Percentiles rank a stretch among this genome's conserved stretches.
Evolutionary conservation across 1,140 invertebrate species (phyloP).

Genomic region (Vollenhovia emeryi): DNA sequence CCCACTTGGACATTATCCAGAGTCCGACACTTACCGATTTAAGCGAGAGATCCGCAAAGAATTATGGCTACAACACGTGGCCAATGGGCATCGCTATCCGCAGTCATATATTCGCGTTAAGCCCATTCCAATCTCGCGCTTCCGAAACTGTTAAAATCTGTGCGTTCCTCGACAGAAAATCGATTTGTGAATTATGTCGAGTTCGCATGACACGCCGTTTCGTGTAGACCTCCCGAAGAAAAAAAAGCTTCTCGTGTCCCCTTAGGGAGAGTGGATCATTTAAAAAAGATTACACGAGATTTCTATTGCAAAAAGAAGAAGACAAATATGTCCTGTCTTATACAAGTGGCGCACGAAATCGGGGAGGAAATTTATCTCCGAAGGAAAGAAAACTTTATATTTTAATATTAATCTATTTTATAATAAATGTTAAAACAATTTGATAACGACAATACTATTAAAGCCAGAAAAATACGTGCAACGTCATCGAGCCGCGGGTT

Average conservation of each 20-base stretch:
- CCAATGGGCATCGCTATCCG: conserved; percentile 32
- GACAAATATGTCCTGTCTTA: background rate
- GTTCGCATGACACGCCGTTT: background rate
- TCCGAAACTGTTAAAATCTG: conserved; percentile 19
- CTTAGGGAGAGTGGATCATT: background rate
- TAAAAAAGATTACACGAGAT: background rate
- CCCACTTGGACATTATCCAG: conserved; percentile 71
- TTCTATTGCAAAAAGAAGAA: background rate
- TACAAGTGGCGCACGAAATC: background rate
- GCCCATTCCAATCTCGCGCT: conserved; percentile 28
- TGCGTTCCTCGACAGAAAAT: conserved; percentile 22
- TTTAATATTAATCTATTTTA: background rate
- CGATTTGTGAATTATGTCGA: conserved; percentile 29
- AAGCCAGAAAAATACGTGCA: background rate
- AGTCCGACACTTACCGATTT: conserved; percentile 46
- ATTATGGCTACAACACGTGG: conserved; percentile 42
- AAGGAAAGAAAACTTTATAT: background rate
- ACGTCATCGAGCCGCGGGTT: background rate
- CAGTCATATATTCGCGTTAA: conserved; percentile 49
- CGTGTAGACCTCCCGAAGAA: background rate
- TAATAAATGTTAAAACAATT: background rate
- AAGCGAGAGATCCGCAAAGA: conserved; percentile 55
- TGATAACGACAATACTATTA: background rate
- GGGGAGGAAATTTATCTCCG: background rate
- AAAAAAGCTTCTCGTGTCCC: background rate